Base-by-base conservation (phyloP, 1,140 invertebrate genomes). In the Danaus melanippus region DNA sequence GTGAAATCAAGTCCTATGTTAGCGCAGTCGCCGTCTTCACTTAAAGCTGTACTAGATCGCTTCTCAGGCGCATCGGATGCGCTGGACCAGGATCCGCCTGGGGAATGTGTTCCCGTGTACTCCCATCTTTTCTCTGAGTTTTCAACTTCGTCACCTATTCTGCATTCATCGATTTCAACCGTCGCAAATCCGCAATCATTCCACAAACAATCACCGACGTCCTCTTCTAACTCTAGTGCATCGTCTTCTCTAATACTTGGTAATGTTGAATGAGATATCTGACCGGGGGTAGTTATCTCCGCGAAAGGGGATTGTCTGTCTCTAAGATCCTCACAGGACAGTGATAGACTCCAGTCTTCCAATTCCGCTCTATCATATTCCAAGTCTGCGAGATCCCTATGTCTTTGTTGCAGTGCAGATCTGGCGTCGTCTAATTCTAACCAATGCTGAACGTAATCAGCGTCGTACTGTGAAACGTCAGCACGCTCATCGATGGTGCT, bases 391-490 rank as follows among this genome's bases (percentile, higher is more conserved):
- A 92, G 74, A 70, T 92, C 91, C 60, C 91, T 84, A 66, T 92
- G 91, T 61, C 92, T 90, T 66, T 92, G 91, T 62, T 90, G 89
- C 17, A 91, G 64, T 1, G 90, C 89, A 55, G 90, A 91, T 63
- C 91, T 84, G 0, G 91, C 90, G 58, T 93, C 92, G 69, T 93
- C 92, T 62, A 93, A 76, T 69, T 91, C 88, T 39, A 93, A 76
- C 92, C 92, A 93, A 62, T 93, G 92, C 73, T 93, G 92, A 39
- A 93, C 91, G 62, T 92, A 93, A 71, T 93, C 92, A 4, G 91
- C 89, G 66, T 94, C 92, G 85, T 91, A 93, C 47, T 90, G 90
- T 6, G 91, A 90, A 32, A 89, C 90, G 52, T 90, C 91, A 40
- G 87, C 81, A 58, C 84, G 72, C 50, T 89, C 88, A 63, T 90